Base-by-base conservation (phyloP, 2,797 vertebrate species). In the Alca torda region DNA sequence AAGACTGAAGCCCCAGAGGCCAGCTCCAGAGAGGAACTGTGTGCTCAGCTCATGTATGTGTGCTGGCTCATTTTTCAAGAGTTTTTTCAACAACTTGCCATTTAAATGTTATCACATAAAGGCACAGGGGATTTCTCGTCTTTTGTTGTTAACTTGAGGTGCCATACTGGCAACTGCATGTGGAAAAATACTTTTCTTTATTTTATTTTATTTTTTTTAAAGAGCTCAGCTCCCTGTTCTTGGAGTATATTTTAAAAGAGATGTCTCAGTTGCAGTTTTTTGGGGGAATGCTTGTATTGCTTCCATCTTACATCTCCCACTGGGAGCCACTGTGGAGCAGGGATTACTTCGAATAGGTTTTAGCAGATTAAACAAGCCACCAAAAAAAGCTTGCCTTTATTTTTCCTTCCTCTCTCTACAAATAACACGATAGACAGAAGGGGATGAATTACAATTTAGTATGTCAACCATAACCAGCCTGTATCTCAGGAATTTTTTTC, bases 341-440 rank as follows among this genome's bases (percentile, higher is more conserved):
- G 86, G 86, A 93, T 96, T 96, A 96, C 75, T 43, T 96, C 48
- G 9, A 91, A 93, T 59, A 93, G 75, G 78, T 90, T 96, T 94
- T 72, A 90, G 68, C 30, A 95, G 86, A 94, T 95, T 89, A 95
- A 90, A 80, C 74, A 92, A 89, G 31, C 33, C 45, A 77, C 60
- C 53, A 57, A 77, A 65, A 84, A 90, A 68, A 28, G 2, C n/a
- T 67, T 83, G 57, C 54, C 75, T 80, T 87, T 72, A 23, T 82
- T 90, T 92, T 96, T 87, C 23, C 25, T 93, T 84, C 4, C 3
- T 74, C 56, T 63, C 37, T 85, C 54, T 80, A 72, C 57, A 87
- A 91, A 75, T 54, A 84, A 77, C 30, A 50, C 2, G 1, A 20
- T 59, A 83, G 64, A 79, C 41, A 83, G 87, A 73, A 84, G 23